Conservation (phyloP, 2,797 vertebrate genomes). For the Pempheris klunzingeri region DNA sequence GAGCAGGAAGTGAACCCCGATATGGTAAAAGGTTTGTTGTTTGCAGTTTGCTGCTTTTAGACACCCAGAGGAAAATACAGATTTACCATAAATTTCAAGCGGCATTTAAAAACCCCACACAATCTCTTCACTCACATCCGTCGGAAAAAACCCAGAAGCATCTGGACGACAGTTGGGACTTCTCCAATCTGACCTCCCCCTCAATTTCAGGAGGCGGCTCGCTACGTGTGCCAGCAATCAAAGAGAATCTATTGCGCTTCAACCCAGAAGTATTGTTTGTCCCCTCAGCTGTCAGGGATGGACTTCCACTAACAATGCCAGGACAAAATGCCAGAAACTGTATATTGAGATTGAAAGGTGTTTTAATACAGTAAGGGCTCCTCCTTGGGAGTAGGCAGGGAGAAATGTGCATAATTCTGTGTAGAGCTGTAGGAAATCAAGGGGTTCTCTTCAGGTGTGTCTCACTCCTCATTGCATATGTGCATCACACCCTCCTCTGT, state of each 20-base stretch:
- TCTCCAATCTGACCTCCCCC: conserved; percentile 31
- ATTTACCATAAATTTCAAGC: conserved; percentile 20
- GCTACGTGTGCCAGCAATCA: conserved; percentile 33
- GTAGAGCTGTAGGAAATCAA: background rate
- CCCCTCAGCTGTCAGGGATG: conserved; percentile 25
- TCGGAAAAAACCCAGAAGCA: conserved; percentile 14
- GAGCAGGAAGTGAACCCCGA: background rate
- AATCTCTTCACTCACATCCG: conserved; percentile 1
- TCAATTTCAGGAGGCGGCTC: conserved; percentile 20
- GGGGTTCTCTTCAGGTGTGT: background rate
- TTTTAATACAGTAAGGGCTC: conserved; percentile 6
- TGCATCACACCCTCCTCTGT: background rate
- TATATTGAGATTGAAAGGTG: conserved; percentile 18
- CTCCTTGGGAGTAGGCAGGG: background rate
- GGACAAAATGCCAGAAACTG: conserved; percentile 13
- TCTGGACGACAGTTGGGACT: conserved; percentile 31
- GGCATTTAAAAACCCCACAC: background rate
- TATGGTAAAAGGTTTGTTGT: background rate
- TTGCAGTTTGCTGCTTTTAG: conserved; percentile 6
- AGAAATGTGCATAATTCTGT: background rate
- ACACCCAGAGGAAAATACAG: background rate
- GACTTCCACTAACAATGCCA: conserved; percentile 17
- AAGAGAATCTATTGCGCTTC: conserved; percentile 27
- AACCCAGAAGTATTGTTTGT: conserved; percentile 41
- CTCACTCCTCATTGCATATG: background rate